These are phyloP conservation scores for Onchidella celtica DNA, from an alignment of 2,888 invertebrate genomes.

Conservation along the genomic window DNA sequence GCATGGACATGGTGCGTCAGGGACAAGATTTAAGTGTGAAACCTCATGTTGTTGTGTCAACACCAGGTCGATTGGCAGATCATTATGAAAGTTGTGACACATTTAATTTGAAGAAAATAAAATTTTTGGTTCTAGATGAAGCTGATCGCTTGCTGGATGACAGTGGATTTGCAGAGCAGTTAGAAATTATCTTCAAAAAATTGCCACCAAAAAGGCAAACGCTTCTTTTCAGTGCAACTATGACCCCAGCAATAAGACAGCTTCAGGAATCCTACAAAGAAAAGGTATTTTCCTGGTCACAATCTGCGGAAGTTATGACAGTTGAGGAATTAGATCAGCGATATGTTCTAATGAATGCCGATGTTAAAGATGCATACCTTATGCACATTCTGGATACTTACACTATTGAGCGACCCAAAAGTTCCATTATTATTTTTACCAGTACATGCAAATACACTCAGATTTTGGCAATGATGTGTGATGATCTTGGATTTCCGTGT, in stretches of 20 bases:
- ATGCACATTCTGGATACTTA: constrained; percentile 84
- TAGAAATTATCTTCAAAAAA: constrained; percentile 88
- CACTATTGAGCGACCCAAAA: constrained; percentile 86
- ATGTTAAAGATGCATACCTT: constrained; percentile 95
- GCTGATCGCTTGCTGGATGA: constrained; percentile 90
- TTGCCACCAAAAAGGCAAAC: constrained; percentile 91
- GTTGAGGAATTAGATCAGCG: constrained; percentile 94
- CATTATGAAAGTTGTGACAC: constrained; percentile 90
- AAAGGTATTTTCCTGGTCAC: constrained; percentile 47
- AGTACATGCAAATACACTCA: constrained; percentile 98
- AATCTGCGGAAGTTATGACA: constrained; percentile 81
- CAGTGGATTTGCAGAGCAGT: constrained; percentile 80
- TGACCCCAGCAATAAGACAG: constrained; percentile 90
- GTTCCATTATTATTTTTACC: constrained; percentile 96
- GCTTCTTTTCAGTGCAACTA: constrained; percentile 94
- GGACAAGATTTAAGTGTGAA: constrained; percentile 89
- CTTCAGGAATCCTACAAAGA: constrained; percentile 82
- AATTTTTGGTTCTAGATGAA: constrained; percentile 88
- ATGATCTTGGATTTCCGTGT: constrained; percentile 90
- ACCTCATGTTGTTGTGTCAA: constrained; percentile 97
- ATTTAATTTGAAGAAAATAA: constrained; percentile 77
- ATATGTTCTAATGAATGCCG: constrained; percentile 93
- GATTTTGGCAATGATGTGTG: constrained; percentile 92
- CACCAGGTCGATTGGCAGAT: constrained; percentile 96
- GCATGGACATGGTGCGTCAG: constrained; percentile 93